Evolutionary conservation across 2,797 vertebrate genomes (phyloP).

Genomic region (Sebastes steindachneri): DNA sequence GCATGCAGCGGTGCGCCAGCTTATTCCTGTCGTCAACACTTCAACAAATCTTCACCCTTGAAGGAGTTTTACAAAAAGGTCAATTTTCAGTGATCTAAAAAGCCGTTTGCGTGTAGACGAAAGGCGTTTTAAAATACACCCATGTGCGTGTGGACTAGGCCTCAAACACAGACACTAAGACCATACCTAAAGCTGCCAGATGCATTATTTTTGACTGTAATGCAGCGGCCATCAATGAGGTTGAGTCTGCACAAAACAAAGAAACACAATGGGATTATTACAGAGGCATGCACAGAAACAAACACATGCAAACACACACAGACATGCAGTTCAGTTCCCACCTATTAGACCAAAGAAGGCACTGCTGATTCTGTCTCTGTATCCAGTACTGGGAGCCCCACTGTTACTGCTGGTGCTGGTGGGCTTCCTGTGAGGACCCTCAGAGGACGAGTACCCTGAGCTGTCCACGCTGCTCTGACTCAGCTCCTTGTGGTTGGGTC

Average conservation of each 20-base stretch:
- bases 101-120: too few relatives aligned
- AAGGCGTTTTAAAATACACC: not conserved
- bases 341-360: conserved; percentile 41
- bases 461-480: conserved; percentile 62
- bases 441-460: conserved; percentile 81
- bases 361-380: conserved; percentile 19
- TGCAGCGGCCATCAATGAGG: not conserved
- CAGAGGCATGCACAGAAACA: not conserved
- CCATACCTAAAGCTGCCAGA: conserved; percentile 35
- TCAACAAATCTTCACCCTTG: not conserved
- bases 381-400: not conserved
- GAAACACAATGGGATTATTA: not conserved
- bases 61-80: not conserved
- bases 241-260: conserved; percentile 26
- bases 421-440: conserved; percentile 48
- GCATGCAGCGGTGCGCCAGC: too few relatives aligned
- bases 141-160: not conserved
- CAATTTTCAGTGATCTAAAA: too few relatives aligned
- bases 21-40: too few relatives aligned
- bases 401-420: not conserved
- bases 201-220: conserved; percentile 23
- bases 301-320: not conserved
- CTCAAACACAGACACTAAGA: not conserved
- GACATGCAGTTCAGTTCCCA: conserved; percentile 31
- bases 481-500: conserved; percentile 22